These are phyloP conservation scores for Callionymus lyra DNA, from an alignment of 2,113 vertebrate species.

Conservation along the genomic window DNA sequence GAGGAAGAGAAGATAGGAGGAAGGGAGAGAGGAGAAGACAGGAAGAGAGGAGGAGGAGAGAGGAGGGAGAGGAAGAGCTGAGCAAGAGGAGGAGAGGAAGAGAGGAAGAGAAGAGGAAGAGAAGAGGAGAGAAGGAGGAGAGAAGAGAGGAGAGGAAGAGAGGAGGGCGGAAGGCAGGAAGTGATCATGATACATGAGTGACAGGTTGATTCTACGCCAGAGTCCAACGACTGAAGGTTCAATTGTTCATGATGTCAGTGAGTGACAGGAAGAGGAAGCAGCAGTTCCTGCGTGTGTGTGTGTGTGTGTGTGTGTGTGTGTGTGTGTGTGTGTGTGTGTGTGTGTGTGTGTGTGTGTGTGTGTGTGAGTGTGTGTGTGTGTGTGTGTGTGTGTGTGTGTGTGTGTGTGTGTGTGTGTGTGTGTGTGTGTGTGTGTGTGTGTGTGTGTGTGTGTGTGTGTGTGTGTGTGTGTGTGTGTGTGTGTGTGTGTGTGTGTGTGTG, in stretches of 20 bases:
- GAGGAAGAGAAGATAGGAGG: conserved; percentile 1
- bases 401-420: conserved; percentile 50
- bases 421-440: conserved; percentile 1
- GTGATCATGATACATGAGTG: neutral
- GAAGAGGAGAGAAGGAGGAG: too few relatives aligned
- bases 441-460: conserved; percentile 50
- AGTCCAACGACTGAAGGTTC: too few relatives aligned
- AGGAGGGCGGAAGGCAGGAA: neutral
- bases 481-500: conserved; percentile 50
- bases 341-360: conserved; percentile 3
- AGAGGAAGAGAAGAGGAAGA: too few relatives aligned
- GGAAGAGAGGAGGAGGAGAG: too few relatives aligned
- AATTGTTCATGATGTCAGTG: conserved; percentile 32
- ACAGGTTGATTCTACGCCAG: too few relatives aligned
- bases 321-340: neutral
- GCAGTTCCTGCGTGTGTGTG: conserved; percentile 55
- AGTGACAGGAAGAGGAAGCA: conserved; percentile 55
- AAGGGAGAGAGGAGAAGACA: neutral
- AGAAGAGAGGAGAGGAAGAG: too few relatives aligned
- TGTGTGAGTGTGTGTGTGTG: conserved; percentile 50
- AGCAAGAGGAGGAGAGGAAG: too few relatives aligned
- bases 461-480: conserved; percentile 1
- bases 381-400: conserved; percentile 1
- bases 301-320: conserved; percentile 22
- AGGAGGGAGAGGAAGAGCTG: too few relatives aligned